Base-by-base conservation (phyloP, 1,140 invertebrate genomes). In the Cardiocondyla obscurior region DNA sequence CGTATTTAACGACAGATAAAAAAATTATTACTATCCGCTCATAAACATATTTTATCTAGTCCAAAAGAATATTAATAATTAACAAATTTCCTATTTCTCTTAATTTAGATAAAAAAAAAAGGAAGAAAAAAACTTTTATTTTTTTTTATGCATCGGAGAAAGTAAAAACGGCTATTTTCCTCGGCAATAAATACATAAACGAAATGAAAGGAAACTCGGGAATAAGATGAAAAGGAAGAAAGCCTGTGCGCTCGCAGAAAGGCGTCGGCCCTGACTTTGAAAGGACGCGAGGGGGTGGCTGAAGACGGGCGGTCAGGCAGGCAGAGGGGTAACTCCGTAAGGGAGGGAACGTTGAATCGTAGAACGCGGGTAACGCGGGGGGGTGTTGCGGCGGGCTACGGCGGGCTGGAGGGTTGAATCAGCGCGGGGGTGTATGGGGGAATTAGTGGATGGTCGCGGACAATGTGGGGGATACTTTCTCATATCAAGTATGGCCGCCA, bases 401-500 rank as follows among this genome's bases (percentile, higher is more conserved):
- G 77, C 76, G 76, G 79, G 67, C 73, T 55, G 89, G 90, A 90
- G 90, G 89, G 90, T 93, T 92, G 93, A 93, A 93, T 92, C 90
- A 91, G 90, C 91, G 92, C 89, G 92, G 91, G 91, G 91, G 90
- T 92, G 91, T 88, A 90, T 87, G 92, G 93, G 91, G 92, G 91
- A 93, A 93, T 94, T 93, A 93, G 92, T 91, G 90, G 92, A 93
- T 91, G 91, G 92, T 88, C 91, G 93, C 91, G 92, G 92, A 94
- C 92, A 93, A 93, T 93, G 93, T 91, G 90, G 93, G 93, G 93
- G 92, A 94, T 94, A 94, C 92, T 93, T 93, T 94, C 93, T 94
- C 93, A 94, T 94, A 94, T 94, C 93, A 92, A 94, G 93, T 93
- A 94, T 94, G 93, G 93, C 93, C 93, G 93, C 93, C 94, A 93